phyloP scores from a whole-genome alignment of 2,113 vertebrate species.

The Ailuropoda melanoleuca region DNA sequence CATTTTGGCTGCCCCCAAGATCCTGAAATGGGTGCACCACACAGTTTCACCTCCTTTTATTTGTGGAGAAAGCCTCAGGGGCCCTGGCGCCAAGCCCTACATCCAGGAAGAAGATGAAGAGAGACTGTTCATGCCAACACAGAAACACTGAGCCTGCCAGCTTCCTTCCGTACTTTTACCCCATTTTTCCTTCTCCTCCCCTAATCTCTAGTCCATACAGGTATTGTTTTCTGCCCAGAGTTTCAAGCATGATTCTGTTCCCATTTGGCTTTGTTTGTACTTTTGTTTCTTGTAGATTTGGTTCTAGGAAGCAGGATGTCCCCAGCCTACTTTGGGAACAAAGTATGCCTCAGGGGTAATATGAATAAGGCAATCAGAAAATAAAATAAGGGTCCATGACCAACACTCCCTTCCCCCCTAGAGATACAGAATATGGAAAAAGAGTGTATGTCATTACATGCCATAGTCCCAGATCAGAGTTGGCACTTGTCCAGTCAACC shows the following conservation, averaged over 20 bases:
- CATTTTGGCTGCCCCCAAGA: slow-evolving; percentile 27
- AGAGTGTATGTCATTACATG: background rate
- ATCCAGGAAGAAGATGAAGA: slow-evolving; percentile 43
- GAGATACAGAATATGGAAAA: background rate
- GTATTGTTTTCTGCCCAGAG: background rate
- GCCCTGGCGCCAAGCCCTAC: background rate
- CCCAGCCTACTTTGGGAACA: slow-evolving; percentile 38
- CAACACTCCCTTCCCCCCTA: background rate
- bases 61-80: background rate
- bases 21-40: background rate
- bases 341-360: background rate
- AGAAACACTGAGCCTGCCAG: slow-evolving; percentile 42
- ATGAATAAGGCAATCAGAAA: background rate
- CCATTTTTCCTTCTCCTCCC: background rate
- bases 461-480: background rate
- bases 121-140: background rate
- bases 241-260: slow-evolving; percentile 19
- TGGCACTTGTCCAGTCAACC: background rate
- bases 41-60: slow-evolving; percentile 65
- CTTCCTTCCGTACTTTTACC: slow-evolving; percentile 7
- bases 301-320: slow-evolving; percentile 65
- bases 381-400: background rate
- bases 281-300: slow-evolving; percentile 27
- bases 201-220: slow-evolving; percentile 5
- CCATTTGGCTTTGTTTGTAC: background rate